phyloP scores from a whole-genome alignment of 2,113 vertebrate genomes.

The Aegithalos caudatus region DNA sequence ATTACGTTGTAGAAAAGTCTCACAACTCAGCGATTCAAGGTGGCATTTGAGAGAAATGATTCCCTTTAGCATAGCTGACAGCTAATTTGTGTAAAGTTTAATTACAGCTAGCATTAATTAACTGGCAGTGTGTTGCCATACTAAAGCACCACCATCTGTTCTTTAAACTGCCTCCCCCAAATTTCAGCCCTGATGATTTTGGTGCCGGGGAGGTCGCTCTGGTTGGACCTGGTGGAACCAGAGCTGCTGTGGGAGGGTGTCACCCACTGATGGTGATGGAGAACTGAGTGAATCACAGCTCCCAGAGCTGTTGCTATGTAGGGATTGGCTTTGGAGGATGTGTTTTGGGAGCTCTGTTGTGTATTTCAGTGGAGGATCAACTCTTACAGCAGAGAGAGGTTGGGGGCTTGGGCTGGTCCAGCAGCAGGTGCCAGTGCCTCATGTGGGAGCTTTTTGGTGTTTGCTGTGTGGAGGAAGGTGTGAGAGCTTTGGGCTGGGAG shows the following conservation, averaged over 20 bases:
- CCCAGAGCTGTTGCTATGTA: rapidly evolving
- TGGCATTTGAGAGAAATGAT: slow-evolving; percentile 77
- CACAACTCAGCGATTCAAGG: slow-evolving; percentile 76
- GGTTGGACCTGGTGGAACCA: background rate
- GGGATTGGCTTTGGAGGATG: background rate
- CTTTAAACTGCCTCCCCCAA: slow-evolving; percentile 41
- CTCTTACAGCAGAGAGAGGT: background rate
- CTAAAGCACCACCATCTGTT: slow-evolving; percentile 78
- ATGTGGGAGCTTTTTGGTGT: rapidly evolving
- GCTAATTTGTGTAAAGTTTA: slow-evolving; percentile 86
- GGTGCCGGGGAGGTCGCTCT: background rate
- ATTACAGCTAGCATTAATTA: slow-evolving; percentile 86
- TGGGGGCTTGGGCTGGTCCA: background rate
- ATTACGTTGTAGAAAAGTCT: slow-evolving; percentile 70
- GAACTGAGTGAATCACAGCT: background rate
- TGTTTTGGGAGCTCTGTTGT: rapidly evolving
- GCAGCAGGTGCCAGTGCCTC: rapidly evolving
- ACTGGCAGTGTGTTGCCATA: slow-evolving; percentile 78
- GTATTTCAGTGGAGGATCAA: background rate
- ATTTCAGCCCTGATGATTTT: slow-evolving; percentile 49
- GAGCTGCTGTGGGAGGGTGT: background rate
- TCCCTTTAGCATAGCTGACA: slow-evolving; percentile 82
- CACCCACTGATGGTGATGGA: background rate
- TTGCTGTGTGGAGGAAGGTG: too few species aligned
- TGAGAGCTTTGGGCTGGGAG: too few species aligned